Base-by-base conservation (phyloP, 1,140 invertebrate species). In the Lanistes nyassanus region DNA sequence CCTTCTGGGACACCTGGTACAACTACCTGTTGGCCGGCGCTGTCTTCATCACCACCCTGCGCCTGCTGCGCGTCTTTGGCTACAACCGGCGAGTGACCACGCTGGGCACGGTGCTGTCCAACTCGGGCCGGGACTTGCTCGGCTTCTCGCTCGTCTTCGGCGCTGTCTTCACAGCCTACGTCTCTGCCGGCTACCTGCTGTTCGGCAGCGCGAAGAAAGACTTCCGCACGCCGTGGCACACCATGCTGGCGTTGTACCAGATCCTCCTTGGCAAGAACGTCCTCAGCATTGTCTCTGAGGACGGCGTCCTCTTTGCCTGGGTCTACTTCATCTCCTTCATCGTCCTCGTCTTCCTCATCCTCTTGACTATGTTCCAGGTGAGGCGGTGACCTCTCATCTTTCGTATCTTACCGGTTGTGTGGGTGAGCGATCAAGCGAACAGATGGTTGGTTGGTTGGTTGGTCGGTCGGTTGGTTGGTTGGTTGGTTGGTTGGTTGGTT, bases 121-220 rank as follows among this genome's bases (percentile, higher is more conserved):
- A 70, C 37, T 78, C 79, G 0, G 76, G 74, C 9, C 56, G 21
- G 19, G 82, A 82, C 56, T 68, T 89, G 13, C 42, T 77, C 9
- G 81, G 79, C 21, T 89, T 88, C 73, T 60, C 75, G 34, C 53
- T 83, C 19, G 75, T 85, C 9, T 87, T 88, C 74, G 62, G 75
- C 23, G 83, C 87, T 9, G 69, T 87, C 26, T 82, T 85, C 60
- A 81, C 83, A 51, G 82, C 82, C 21, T 87, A 83, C 68, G 78
- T 82, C 21, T 29, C 73, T 0, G 78, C 79, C 62, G 82, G 82
- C 9, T 83, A 82, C 56, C 51, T 86, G 0, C 31, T 85, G 31
- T 87, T 87, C 77, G 77, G 79, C 2, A 70, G 67, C 34, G 56
- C 76, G 16, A 60, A 82, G 19, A 66, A 78, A 21, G 79, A 82